Evolutionary conservation across 2,888 invertebrate species (phyloP), one percentile per base, ranked within the genome.

Genomic region (Carterocephalus palaemon): DNA sequence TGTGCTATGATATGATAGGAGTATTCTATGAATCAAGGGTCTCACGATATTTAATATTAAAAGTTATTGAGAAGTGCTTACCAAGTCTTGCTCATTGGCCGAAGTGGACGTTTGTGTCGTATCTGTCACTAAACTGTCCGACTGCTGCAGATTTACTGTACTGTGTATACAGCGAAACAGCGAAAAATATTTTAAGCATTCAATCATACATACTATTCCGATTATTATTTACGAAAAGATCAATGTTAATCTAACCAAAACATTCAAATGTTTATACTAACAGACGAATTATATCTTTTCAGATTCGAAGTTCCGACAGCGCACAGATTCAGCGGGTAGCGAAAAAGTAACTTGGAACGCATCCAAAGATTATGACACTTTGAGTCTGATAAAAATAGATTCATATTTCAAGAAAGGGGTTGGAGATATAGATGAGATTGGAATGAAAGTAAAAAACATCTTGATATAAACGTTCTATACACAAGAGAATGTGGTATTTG

Each of bases 251-350:
- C 10, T 26, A 3, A 40, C 12, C 8, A 22, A 31, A 40, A 31
- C 22, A 33, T 16, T 15, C 20, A 28, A 60, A 59, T 62, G 57
- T 69, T 65, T 63, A 68, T 56, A 46, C 61, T 57, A 62, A 60
- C 57, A 63, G 64, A 60, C 60, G 61, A 60, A 59, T 65, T 67
- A 60, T 68, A 59, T 69, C 57, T 61, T 78, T 79, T 47, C 78
- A 79, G 79, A 64, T 70, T 48, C 31, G 56, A 46, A 54, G 60
- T 66, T 64, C 67, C 71, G 65, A 62, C 51, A 52, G 52, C 51
- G 52, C 52, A 52, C 42, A 42, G 55, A 58, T 57, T 59, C 51
- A 51, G 45, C 37, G 43, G 51, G 38, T 45, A 46, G 42, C 48
- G 57, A 56, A 61, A 64, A 64, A 60, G 57, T 56, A 56, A 47